Conservation (phyloP, 2,888 invertebrate genomes). For the Rhagophthalmus giganteus region DNA sequence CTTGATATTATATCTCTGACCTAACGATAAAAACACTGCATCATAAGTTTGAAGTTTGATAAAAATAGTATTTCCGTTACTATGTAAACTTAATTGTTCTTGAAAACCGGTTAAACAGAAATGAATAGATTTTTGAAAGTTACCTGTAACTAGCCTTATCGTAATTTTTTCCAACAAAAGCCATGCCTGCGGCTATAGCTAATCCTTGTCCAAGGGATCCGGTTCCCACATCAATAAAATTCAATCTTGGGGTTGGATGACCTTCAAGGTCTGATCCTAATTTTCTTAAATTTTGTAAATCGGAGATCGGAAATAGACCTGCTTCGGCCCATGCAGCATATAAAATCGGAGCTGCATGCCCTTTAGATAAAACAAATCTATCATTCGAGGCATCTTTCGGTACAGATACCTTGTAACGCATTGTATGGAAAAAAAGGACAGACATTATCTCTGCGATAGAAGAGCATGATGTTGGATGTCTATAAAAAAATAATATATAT, state of each 20-base stretch:
- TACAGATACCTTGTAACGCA: slow-evolving; percentile 87
- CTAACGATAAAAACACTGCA: too few relatives aligned
- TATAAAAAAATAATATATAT: slow-evolving; percentile 54
- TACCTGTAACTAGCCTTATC: slow-evolving; percentile 86
- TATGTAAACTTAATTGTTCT: too few relatives aligned
- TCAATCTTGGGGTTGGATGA: slow-evolving; percentile 96
- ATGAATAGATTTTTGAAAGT: too few relatives aligned
- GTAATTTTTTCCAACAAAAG: slow-evolving; percentile 89
- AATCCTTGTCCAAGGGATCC: slow-evolving; percentile 98
- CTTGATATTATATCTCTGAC: too few relatives aligned
- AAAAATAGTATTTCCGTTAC: too few relatives aligned
- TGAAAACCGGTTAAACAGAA: too few relatives aligned
- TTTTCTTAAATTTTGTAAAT: slow-evolving; percentile 86
- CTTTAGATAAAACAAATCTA: slow-evolving; percentile 96
- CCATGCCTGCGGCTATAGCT: slow-evolving; percentile 96
- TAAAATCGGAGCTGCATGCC: slow-evolving; percentile 97
- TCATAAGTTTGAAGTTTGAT: too few relatives aligned
- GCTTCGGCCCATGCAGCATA: slow-evolving; percentile 99
- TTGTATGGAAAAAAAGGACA: slow-evolving; percentile 96
- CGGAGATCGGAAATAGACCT: slow-evolving; percentile 82
- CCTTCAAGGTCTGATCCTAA: slow-evolving; percentile 96
- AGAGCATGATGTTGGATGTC: slow-evolving; percentile 98
- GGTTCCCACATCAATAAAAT: slow-evolving; percentile 98
- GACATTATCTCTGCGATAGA: slow-evolving; percentile 98
- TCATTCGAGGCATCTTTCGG: slow-evolving; percentile 90